These are phyloP conservation scores for Meta bourneti DNA, from an alignment of 2,888 invertebrate genomes.

Conservation along the genomic window DNA sequence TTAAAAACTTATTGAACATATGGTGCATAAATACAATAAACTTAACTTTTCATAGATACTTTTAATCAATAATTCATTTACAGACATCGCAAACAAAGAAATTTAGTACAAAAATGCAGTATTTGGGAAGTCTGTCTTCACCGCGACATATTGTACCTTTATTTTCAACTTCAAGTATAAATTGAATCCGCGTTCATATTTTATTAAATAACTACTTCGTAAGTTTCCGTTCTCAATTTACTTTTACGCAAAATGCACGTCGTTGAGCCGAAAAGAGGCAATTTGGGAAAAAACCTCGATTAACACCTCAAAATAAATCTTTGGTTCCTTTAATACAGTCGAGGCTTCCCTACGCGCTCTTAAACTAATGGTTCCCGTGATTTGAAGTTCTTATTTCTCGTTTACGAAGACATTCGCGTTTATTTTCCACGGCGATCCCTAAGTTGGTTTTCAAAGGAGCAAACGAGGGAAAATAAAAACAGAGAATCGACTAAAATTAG, in stretches of 20 bases:
- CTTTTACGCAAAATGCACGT: neutral
- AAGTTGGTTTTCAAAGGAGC: slow-evolving; percentile 37
- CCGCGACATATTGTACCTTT: too few species aligned
- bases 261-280: neutral
- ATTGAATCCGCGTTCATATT: too few species aligned
- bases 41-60: too few species aligned
- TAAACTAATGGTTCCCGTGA: slow-evolving; percentile 34
- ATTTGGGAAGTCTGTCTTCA: too few species aligned
- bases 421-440: slow-evolving; percentile 20
- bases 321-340: slow-evolving; percentile 18
- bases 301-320: slow-evolving; percentile 40
- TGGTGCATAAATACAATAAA: too few species aligned
- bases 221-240: slow-evolving; percentile 3
- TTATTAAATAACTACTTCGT: slow-evolving; percentile 1
- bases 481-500: slow-evolving; percentile 52
- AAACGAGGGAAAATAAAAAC: slow-evolving; percentile 26
- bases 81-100: too few species aligned
- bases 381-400: slow-evolving; percentile 40
- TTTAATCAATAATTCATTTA: too few species aligned
- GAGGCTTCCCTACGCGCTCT: slow-evolving; percentile 2
- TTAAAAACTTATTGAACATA: too few species aligned
- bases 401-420: slow-evolving; percentile 42
- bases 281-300: slow-evolving; percentile 9
- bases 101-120: too few species aligned
- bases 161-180: too few species aligned